Evolutionary conservation across 2,113 vertebrate species (phyloP).

Genomic region (Leptocoma aspasia): DNA sequence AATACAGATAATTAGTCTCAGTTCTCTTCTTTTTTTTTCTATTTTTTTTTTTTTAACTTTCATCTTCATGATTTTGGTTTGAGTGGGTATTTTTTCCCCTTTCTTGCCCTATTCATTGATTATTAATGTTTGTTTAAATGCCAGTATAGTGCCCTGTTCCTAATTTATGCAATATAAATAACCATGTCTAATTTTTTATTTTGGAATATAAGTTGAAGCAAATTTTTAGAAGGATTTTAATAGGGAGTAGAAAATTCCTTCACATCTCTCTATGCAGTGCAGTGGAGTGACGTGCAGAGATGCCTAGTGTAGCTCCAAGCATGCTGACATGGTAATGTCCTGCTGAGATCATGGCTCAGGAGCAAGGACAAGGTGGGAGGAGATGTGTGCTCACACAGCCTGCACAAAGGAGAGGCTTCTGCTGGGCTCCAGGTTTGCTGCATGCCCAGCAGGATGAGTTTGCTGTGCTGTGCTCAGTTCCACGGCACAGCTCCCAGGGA

Average conservation of each 20-base stretch:
- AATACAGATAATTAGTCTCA: conserved; percentile 55
- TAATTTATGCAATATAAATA: background rate
- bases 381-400: background rate
- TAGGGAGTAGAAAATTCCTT: background rate
- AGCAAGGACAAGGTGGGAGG: background rate
- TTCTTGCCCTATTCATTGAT: background rate
- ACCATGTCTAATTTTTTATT: background rate
- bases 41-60: background rate
- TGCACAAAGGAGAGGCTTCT: background rate
- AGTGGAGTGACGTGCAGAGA: background rate
- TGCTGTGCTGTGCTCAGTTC: background rate
- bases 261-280: background rate
- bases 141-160: background rate
- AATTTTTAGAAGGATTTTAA: background rate
- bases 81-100: background rate
- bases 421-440: background rate
- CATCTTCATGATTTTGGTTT: background rate
- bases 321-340: background rate
- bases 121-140: background rate
- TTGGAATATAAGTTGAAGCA: background rate
- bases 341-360: rapidly evolving
- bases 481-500: background rate
- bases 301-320: background rate
- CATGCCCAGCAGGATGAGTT: background rate
- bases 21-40: background rate